Percentiles rank a stretch among this genome's conserved stretches.
Evolutionary conservation across 2,888 invertebrate species (phyloP).

Genomic region (Tetramorium bicarinatum): DNA sequence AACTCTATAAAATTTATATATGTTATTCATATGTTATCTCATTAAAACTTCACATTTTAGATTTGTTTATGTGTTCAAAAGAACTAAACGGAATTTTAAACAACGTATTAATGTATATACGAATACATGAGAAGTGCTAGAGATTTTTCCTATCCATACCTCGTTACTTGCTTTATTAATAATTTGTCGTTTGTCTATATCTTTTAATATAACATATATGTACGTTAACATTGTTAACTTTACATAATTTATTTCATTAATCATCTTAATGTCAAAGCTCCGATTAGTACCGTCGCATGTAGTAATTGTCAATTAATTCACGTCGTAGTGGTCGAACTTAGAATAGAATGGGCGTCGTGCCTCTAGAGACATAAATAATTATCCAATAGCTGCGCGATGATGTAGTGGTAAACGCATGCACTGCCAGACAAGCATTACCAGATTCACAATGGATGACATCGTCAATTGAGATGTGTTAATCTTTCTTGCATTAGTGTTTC

Average conservation of each 20-base stretch:
- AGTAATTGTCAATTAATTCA: constrained; percentile 70
- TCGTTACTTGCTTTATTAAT: neutral
- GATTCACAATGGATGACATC: constrained; percentile 13
- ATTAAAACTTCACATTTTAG: neutral
- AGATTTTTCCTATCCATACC: neutral
- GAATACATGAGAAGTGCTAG: too few relatives aligned
- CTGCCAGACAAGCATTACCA: neutral
- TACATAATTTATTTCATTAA: constrained; percentile 2
- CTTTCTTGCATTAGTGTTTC: constrained; percentile 4
- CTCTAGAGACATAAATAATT: constrained; percentile 69
- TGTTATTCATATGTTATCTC: neutral
- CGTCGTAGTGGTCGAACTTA: constrained; percentile 63
- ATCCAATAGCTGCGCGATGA: constrained; percentile 57
- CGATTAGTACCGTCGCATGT: constrained; percentile 2
- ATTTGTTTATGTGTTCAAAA: neutral
- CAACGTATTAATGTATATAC: neutral
- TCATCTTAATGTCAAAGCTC: neutral
- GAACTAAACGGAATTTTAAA: neutral
- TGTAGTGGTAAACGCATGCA: constrained; percentile 41
- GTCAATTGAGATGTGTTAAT: constrained; percentile 32
- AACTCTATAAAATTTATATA: neutral
- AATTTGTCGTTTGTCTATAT: neutral
- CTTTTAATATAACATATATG: too few relatives aligned
- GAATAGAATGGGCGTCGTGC: constrained; percentile 34
- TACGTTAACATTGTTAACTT: neutral